Evolutionary conservation across 2,888 invertebrate genomes (phyloP), one percentile per base, ranked within the genome.

Genomic region (Mythimna ferrago): DNA sequence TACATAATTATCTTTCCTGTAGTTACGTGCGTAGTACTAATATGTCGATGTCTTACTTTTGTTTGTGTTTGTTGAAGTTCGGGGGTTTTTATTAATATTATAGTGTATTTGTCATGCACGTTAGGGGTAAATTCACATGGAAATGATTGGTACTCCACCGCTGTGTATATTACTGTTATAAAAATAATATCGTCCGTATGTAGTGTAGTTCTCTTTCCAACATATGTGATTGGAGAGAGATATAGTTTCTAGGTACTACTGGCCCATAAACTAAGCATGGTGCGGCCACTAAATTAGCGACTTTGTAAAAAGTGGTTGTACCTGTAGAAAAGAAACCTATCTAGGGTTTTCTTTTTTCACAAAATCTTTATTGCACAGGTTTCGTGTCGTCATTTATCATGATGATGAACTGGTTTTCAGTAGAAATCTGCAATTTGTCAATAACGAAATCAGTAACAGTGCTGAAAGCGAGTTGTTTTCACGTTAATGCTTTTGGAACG

Each of bases 111-210:
- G 62, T 54, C 19, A 71, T 14, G 16, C 14, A 32, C 9, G 35
- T 11, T 6, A 79, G 64, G 78, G 84, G 86, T 74, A 66, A 71
- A 64, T 63, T 68, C 71, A 74, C 70, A 76, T 72, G 38, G n/a
- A 65, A 66, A 75, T 75, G 56, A 72, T 82, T 80, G 53, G 60
- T 67, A 76, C 78, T 82, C 56, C 51, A 82, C 32, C 16, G 35
- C 10, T 54, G 58, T 79, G 54, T 69, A 48, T 60, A 62, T 67
- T 73, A 73, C 53, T 54, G 69, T 68, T 75, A 79, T 83, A 80
- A 71, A 80, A 85, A 78, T 86, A 86, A 75, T 83, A 78, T 73
- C 61, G 63, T 70, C 65, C 68, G 65, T 70, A 57, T 76, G n/a
- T 71, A 74, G 44, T 53, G n/a, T 10, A 14, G n/a, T 11, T 85